Evolutionary conservation across 2,888 invertebrate species (phyloP).

Genomic region (Ochropleura leucogaster): DNA sequence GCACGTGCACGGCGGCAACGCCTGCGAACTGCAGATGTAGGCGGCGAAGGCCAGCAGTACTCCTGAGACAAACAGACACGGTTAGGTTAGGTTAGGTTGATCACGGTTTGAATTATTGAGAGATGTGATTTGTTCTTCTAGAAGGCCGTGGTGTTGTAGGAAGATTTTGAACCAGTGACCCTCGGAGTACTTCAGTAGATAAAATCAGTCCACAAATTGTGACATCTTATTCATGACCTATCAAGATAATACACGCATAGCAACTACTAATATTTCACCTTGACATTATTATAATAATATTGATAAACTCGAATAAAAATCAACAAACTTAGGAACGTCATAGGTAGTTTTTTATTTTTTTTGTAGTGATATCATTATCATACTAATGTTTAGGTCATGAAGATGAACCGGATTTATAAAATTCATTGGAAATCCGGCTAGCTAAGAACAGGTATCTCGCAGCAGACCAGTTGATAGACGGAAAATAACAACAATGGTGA

Average conservation of each 20-base stretch:
- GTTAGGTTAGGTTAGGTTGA: background rate
- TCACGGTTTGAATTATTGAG: background rate
- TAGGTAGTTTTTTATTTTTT: constrained; percentile 8
- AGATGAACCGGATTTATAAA: constrained; percentile 24
- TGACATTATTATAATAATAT: constrained; percentile 40
- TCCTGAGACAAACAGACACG: constrained; percentile 63
- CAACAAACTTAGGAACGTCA: background rate
- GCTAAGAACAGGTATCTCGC: background rate
- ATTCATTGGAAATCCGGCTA: background rate
- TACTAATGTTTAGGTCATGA: constrained; percentile 13
- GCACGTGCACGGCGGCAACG: constrained; percentile 76
- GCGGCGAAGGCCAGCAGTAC: constrained; percentile 67
- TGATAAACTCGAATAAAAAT: constrained; percentile 23
- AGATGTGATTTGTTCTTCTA: background rate
- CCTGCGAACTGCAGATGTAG: constrained; percentile 63
- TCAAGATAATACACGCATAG: constrained; percentile 24
- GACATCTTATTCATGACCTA: constrained; percentile 11
- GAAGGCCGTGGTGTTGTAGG: background rate
- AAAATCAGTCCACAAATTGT: background rate
- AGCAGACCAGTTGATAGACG: background rate
- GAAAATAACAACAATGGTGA: constrained; percentile 31
- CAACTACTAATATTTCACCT: constrained; percentile 39
- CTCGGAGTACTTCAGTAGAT: background rate
- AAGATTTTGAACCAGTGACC: constrained; percentile 1
- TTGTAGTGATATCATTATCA: constrained; percentile 2